phyloP scores from a whole-genome alignment of 1,140 invertebrate species.

The Limonius californicus region DNA sequence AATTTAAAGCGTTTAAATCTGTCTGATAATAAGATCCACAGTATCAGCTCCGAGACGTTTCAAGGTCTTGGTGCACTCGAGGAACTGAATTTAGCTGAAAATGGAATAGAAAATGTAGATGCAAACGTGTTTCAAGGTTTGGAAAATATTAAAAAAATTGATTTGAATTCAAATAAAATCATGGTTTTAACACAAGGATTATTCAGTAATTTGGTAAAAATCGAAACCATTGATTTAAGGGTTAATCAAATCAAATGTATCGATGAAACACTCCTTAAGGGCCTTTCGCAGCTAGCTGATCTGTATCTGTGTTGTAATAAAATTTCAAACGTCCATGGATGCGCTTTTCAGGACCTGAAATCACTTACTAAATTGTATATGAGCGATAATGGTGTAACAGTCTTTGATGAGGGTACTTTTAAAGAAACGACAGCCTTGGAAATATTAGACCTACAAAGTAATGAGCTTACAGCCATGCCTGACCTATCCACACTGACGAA shows the following conservation, averaged over 20 bases:
- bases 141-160: background rate
- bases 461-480: background rate
- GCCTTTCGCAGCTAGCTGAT: background rate
- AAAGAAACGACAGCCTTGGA: too few species aligned
- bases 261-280: background rate
- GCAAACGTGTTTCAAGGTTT: background rate
- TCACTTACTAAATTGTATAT: background rate
- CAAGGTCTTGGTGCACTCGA: background rate
- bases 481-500: background rate
- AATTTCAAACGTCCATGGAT: background rate
- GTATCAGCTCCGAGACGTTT: background rate
- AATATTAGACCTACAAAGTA: too few species aligned
- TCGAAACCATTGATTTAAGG: background rate
- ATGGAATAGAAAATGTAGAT: background rate
- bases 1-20: background rate
- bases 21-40: background rate
- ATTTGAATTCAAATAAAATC: constrained; percentile 9
- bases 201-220: background rate
- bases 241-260: background rate
- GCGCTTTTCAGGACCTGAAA: background rate
- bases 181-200: background rate
- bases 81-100: background rate
- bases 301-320: background rate
- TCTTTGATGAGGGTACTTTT: background rate
- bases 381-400: background rate